Percentiles rank a stretch among this genome's conserved stretches.
Conservation (phyloP, 2,113 vertebrate genomes). For the Rafetus swinhoei region DNA sequence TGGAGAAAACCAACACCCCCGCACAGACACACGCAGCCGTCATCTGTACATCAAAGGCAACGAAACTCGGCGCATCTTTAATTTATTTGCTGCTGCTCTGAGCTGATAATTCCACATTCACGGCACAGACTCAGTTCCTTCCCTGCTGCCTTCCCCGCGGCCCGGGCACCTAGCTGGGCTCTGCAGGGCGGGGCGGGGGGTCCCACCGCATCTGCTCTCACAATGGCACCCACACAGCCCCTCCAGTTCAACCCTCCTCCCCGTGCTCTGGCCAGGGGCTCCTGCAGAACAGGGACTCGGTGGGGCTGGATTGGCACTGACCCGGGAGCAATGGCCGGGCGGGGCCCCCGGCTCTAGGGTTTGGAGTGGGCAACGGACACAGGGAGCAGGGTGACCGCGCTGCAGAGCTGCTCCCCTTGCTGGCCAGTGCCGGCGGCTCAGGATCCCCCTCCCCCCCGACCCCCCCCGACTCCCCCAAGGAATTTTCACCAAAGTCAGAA, state of each 20-base stretch:
- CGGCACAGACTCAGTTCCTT: background rate
- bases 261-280: background rate
- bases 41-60: background rate
- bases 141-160: background rate
- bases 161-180: background rate
- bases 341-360: no score
- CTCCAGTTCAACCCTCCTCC: accelerated
- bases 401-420: background rate
- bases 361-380: background rate
- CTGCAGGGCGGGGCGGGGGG: background rate
- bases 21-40: background rate
- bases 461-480: no score
- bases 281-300: no score
- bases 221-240: background rate
- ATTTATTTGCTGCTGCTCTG: background rate
- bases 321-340: no score
- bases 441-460: background rate
- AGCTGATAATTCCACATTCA: background rate
- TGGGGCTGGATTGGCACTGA: background rate
- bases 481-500: background rate
- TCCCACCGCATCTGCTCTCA: background rate
- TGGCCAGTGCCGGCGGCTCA: background rate
- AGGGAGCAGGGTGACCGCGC: background rate
- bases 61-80: background rate
- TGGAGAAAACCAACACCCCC: background rate